These are phyloP conservation scores for Drosophila insularis DNA, from an alignment of 1,140 invertebrate species.

Conservation along the genomic window DNA sequence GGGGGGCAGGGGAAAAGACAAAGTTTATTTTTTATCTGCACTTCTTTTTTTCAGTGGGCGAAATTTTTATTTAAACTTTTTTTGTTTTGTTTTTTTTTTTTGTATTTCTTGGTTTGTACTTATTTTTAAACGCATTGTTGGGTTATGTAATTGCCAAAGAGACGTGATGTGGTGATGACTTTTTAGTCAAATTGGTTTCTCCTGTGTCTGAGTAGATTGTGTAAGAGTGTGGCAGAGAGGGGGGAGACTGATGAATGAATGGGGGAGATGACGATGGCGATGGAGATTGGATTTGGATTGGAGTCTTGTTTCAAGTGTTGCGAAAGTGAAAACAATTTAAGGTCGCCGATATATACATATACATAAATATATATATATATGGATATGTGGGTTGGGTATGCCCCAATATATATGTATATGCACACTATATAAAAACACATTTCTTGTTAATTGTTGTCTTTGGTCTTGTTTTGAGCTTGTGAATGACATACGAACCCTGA, in stretches of 20 bases:
- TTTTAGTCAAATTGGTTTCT: slow-evolving; percentile 11
- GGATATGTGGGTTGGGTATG: slow-evolving; percentile 9
- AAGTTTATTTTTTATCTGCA: slow-evolving; percentile 53
- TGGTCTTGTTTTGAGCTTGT: slow-evolving; percentile 43
- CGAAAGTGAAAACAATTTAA: slow-evolving; percentile 19
- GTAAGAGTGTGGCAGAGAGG: background rate
- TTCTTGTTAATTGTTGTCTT: background rate
- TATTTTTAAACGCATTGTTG: slow-evolving; percentile 19
- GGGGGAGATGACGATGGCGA: background rate
- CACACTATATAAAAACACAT: background rate
- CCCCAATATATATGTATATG: background rate
- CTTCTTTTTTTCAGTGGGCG: slow-evolving; percentile 40
- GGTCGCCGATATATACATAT: background rate
- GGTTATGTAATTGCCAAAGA: slow-evolving; percentile 18
- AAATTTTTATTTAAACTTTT: slow-evolving; percentile 60
- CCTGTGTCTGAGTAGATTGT: slow-evolving; percentile 2
- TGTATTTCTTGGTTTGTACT: slow-evolving; percentile 12
- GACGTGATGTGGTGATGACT: slow-evolving; percentile 11
- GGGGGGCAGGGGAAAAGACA: background rate
- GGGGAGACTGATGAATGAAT: background rate
- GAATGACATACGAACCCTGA: slow-evolving; percentile 63
- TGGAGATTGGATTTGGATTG: slow-evolving; percentile 2
- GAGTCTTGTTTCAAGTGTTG: slow-evolving; percentile 6
- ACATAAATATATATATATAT: background rate
- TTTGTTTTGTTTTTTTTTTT: slow-evolving; percentile 47